These are phyloP conservation scores for Eupithecia centaureata DNA, from an alignment of 2,888 invertebrate genomes.

Conservation along the genomic window DNA sequence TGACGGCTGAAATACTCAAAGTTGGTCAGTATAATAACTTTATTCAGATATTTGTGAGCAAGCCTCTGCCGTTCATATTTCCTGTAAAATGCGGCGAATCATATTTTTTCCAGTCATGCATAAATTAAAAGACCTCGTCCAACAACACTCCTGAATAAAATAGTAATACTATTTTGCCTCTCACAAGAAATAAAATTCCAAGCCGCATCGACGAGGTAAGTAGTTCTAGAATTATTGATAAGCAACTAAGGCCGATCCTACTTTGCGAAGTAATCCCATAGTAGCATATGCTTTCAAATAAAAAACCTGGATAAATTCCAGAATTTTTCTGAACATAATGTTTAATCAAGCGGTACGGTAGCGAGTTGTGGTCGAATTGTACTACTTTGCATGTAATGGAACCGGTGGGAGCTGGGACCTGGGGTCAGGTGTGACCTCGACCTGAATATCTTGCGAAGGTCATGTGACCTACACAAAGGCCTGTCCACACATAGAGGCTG, in stretches of 20 bases:
- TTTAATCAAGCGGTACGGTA: constrained; percentile 31
- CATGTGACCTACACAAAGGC: constrained; percentile 52
- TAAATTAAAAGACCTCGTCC: neutral
- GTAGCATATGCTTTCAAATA: constrained; percentile 17
- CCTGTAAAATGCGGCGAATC: neutral
- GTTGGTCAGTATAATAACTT: neutral
- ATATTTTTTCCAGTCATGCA: constrained; percentile 8
- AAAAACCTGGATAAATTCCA: constrained; percentile 21
- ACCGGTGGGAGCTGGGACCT: constrained; percentile 45
- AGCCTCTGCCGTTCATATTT: neutral
- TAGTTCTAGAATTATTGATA: constrained; percentile 15
- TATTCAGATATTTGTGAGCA: neutral
- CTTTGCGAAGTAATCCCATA: constrained; percentile 10
- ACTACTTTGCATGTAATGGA: constrained; percentile 46
- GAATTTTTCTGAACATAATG: constrained; percentile 15
- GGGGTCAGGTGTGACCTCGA: constrained; percentile 64
- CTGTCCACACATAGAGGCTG: constrained; percentile 34
- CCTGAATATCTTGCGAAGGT: constrained; percentile 64
- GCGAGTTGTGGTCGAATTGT: constrained; percentile 42
- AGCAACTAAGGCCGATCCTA: neutral
- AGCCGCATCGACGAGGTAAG: constrained; percentile 3
- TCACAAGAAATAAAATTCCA: constrained; percentile 9
- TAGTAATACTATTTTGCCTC: constrained; percentile 1
- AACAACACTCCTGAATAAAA: neutral
- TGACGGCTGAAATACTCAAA: neutral